phyloP scores from a whole-genome alignment of 1,140 invertebrate species.

The Drosophila pandora region DNA sequence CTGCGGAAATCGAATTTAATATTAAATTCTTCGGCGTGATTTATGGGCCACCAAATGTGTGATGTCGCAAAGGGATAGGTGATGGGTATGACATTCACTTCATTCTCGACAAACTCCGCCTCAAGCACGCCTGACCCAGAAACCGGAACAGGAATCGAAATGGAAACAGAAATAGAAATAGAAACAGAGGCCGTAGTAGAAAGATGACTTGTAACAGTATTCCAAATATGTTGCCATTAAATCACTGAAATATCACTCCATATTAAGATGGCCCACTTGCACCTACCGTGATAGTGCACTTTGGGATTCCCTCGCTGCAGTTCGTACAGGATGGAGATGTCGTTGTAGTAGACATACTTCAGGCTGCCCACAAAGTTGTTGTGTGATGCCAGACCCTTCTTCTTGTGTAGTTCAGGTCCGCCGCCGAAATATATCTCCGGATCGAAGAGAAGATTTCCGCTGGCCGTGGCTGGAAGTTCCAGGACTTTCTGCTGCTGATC shows the following conservation, averaged over 20 bases:
- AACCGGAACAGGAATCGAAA: conserved; percentile 13
- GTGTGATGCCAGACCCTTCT: conserved; percentile 88
- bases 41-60: conserved; percentile 93
- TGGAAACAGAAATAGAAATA: neutral
- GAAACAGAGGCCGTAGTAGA: neutral
- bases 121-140: conserved; percentile 87
- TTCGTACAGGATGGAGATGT: conserved; percentile 95
- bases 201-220: conserved; percentile 12
- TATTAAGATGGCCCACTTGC: conserved; percentile 36
- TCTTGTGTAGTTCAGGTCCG: conserved; percentile 91
- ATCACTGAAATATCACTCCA: conserved; percentile 18
- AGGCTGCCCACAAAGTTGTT: conserved; percentile 94
- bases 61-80: conserved; percentile 95
- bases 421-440: conserved; percentile 96
- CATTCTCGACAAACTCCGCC: conserved; percentile 92
- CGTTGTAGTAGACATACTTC: conserved; percentile 96
- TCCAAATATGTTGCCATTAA: conserved; percentile 28
- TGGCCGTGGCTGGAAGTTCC: conserved; percentile 88
- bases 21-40: conserved; percentile 88
- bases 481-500: conserved; percentile 89
- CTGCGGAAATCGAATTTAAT: conserved; percentile 95
- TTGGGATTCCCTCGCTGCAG: conserved; percentile 92
- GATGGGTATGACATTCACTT: conserved; percentile 94
- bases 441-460: conserved; percentile 94
- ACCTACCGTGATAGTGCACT: conserved; percentile 89